Evolutionary conservation across 2,797 vertebrate species (phyloP), one percentile per base, ranked within the genome.

Genomic region (Chanos chanos): DNA sequence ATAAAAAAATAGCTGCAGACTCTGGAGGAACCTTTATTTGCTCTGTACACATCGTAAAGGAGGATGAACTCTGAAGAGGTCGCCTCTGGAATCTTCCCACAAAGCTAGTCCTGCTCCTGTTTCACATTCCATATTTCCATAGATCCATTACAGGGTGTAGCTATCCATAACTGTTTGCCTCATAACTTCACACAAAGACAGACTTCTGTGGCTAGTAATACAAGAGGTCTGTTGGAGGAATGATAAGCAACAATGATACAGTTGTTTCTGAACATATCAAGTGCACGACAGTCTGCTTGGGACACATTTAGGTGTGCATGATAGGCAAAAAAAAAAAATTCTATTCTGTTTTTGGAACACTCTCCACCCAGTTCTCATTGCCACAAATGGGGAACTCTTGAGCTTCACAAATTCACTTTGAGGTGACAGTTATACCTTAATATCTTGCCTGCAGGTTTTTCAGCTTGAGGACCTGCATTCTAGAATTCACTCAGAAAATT

Each of bases 161-260:
- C n/a, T n/a, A n/a, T n/a, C n/a, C n/a, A n/a, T n/a, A n/a, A n/a
- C 39, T 66, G 39, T 37, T 31, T 48, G 28, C 39, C 58, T 25
- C 51, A 66, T 59, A 58, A 37, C 58, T 66, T 48, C 52, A 59
- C 3, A 59, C 64, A 66, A 52, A 30, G 12, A 22, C 22, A 59
- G 3, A 24, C 27, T 21, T 47, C 25, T 41, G 15, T 21, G 13
- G 1, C 7, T 36, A 5, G 2, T 10, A 18, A 7, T 10, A 19
- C 3, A 7, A 39, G 13, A 15, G 9, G 1, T 10, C 22, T n/a
- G n/a, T 13, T 2, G 2, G 3, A 22, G 40, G 13, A 48, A 48
- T 48, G 64, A 43, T 48, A 34, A 31, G 34, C 22, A 24, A 7
- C 40, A 51, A 61, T 44, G 16, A 45, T 25, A 13, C 43, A 22